Evolutionary conservation across 2,888 invertebrate species (phyloP).

Genomic region (Myopa tessellatipennis): DNA sequence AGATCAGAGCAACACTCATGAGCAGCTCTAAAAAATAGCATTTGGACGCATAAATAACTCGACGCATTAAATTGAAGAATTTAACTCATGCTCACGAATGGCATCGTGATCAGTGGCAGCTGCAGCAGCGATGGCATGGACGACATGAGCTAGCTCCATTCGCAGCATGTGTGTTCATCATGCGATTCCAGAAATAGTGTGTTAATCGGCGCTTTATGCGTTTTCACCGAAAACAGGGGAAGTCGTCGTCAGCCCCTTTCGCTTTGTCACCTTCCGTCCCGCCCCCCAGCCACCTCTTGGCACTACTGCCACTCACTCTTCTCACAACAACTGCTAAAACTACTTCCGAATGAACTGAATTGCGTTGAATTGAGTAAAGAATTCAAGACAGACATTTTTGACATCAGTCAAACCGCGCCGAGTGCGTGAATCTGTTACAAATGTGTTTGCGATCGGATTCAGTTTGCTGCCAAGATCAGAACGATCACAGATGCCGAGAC

Average conservation of each 20-base stretch:
- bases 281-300: background rate
- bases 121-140: constrained; percentile 23
- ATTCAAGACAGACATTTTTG: constrained; percentile 37
- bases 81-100: constrained; percentile 20
- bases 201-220: constrained; percentile 55
- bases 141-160: constrained; percentile 30
- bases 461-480: constrained; percentile 21
- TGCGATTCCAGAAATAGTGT: constrained; percentile 59
- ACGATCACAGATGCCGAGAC: background rate
- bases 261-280: constrained; percentile 21
- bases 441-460: constrained; percentile 41
- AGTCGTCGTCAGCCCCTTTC: constrained; percentile 19
- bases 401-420: constrained; percentile 29
- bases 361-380: background rate
- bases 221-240: constrained; percentile 25
- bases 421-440: constrained; percentile 41
- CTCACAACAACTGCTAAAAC: constrained; percentile 40
- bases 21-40: background rate
- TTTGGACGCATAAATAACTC: constrained; percentile 35
- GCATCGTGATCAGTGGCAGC: background rate
- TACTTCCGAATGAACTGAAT: constrained; percentile 58
- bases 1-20: background rate
- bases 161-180: constrained; percentile 20
- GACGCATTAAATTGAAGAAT: constrained; percentile 36
- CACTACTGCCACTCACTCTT: background rate